These are phyloP conservation scores for Habrosyne pyritoides DNA, from an alignment of 2,888 invertebrate species.

Conservation along the genomic window DNA sequence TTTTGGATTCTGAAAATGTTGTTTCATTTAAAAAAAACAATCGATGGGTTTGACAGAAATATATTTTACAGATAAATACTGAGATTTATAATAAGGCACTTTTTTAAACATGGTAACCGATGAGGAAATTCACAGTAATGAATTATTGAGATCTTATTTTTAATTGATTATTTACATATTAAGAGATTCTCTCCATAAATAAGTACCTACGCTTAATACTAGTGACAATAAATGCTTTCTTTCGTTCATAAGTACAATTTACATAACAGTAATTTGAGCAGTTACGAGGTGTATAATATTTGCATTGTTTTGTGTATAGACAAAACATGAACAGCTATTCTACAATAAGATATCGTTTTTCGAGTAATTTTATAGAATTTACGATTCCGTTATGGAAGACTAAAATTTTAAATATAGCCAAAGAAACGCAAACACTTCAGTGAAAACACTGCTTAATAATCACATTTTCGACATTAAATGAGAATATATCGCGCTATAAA, in stretches of 20 bases:
- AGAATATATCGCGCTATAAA: no score
- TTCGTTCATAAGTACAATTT: not conserved
- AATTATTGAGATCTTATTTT: not conserved
- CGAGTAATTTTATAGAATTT: not conserved
- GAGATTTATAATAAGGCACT: not conserved
- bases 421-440: not conserved
- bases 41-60: not conserved
- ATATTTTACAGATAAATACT: not conserved
- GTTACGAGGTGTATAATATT: not conserved
- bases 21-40: slow-evolving; percentile 36
- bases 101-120: not conserved
- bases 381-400: not conserved
- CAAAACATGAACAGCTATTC: not conserved
- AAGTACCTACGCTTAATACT: not conserved
- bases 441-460: no score
- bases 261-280: not conserved
- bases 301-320: not conserved
- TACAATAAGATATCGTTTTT: not conserved
- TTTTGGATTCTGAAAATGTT: slow-evolving; percentile 72
- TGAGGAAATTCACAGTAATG: not conserved
- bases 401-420: not conserved
- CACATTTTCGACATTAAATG: no score
- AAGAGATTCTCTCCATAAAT: not conserved
- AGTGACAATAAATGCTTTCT: not conserved
- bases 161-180: not conserved